Conservation (phyloP, 1,140 invertebrate genomes). For the Brachionus rubens region DNA sequence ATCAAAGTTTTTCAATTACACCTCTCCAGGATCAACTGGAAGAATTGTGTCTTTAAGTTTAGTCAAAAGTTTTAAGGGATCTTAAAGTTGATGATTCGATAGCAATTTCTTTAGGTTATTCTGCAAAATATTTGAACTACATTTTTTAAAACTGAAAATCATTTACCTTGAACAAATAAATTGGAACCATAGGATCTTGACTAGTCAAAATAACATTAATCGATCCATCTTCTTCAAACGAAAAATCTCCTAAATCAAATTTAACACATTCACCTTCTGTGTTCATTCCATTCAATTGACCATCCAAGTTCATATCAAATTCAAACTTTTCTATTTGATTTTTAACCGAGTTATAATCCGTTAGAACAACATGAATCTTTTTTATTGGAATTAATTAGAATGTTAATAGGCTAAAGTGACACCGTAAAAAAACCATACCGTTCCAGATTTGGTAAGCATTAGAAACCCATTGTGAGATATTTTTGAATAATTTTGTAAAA, state of each 20-base stretch:
- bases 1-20: too few relatives aligned
- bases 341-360: neutral
- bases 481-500: neutral
- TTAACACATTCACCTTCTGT: neutral
- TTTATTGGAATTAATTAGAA: too few relatives aligned
- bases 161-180: constrained; percentile 11
- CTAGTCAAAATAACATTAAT: neutral
- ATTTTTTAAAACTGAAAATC: too few relatives aligned
- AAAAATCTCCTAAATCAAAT: constrained; percentile 35
- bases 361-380: neutral
- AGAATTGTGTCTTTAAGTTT: too few relatives aligned
- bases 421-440: too few relatives aligned
- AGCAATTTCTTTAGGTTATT: too few relatives aligned
- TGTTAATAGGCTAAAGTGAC: too few relatives aligned
- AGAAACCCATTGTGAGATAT: neutral
- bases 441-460: constrained; percentile 10
- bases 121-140: too few relatives aligned
- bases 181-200: neutral
- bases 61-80: too few relatives aligned
- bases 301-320: constrained; percentile 5
- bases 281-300: neutral
- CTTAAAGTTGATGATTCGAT: too few relatives aligned
- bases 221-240: constrained; percentile 14
- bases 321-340: constrained; percentile 11
- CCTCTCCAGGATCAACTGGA: too few relatives aligned